Conservation (phyloP, 2,113 vertebrate genomes). For the Malurus elegans region DNA sequence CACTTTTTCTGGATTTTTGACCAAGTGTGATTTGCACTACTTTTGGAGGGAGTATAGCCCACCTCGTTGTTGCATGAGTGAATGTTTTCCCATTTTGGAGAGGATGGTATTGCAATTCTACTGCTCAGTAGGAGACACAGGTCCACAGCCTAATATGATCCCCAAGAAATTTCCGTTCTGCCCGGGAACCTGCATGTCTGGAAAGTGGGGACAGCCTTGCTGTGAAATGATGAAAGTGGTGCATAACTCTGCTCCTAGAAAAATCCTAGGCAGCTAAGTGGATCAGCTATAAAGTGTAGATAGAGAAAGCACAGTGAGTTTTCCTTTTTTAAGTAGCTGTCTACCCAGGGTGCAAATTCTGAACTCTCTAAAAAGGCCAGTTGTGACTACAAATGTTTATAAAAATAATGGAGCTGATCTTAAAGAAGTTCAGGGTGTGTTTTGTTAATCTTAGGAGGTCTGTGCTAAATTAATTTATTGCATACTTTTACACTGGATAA, state of each 20-base stretch:
- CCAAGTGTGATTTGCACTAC: neutral
- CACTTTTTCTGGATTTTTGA: neutral
- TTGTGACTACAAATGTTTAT: neutral
- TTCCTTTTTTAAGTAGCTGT: neutral
- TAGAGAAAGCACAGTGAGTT: neutral
- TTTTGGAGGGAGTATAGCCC: neutral
- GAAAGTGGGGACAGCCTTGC: neutral
- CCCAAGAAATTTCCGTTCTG: neutral
- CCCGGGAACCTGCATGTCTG: neutral
- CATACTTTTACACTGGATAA: neutral
- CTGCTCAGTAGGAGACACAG: neutral
- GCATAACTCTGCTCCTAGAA: neutral
- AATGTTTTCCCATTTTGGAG: neutral
- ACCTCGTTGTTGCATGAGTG: neutral
- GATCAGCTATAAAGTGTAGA: neutral
- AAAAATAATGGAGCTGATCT: neutral
- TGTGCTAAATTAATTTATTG: neutral
- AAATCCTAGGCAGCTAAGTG: neutral
- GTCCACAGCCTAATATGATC: too few relatives aligned
- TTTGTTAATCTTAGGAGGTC: slow-evolving; percentile 11
- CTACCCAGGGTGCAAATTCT: neutral
- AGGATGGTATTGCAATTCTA: neutral
- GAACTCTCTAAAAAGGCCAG: neutral
- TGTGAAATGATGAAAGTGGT: neutral
- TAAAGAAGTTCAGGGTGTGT: neutral